Conservation (phyloP, 2,888 invertebrate species). For the Brachypterus glaber region DNA sequence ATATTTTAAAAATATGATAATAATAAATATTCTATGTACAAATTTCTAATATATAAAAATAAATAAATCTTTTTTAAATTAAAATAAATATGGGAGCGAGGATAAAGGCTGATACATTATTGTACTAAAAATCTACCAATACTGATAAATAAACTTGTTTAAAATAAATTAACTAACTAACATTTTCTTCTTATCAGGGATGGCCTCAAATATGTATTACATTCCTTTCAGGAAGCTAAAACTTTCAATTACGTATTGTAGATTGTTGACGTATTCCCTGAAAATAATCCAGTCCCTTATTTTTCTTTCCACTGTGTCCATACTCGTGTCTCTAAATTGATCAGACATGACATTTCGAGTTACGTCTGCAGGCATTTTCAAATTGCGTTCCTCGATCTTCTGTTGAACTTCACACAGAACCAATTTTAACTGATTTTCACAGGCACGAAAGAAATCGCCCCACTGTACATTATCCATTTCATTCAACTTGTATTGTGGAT, state of each 20-base stretch:
- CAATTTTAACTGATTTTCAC: conserved; percentile 51
- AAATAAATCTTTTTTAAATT: conserved; percentile 2
- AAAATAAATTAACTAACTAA: too few relatives aligned
- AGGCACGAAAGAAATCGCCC: too few relatives aligned
- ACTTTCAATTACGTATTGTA: conserved; percentile 48
- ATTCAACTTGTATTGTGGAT: conserved; percentile 36
- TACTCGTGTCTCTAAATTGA: conserved; percentile 34
- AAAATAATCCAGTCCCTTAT: conserved; percentile 53
- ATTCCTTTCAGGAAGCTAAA: conserved; percentile 36
- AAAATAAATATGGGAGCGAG: conserved; percentile 1
- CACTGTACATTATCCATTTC: conserved; percentile 50
- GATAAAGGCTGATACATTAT: not conserved
- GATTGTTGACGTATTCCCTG: conserved; percentile 52
- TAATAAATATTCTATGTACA: conserved; percentile 3
- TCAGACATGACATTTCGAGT: conserved; percentile 40
- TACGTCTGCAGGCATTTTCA: conserved; percentile 43
- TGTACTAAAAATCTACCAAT: conserved; percentile 6
- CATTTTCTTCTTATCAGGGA: too few relatives aligned
- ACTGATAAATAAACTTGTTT: not conserved
- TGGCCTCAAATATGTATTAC: conserved; percentile 11
- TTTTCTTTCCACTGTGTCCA: conserved; percentile 39
- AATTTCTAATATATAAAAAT: conserved; percentile 6
- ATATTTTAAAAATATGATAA: not conserved
- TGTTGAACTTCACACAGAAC: conserved; percentile 62
- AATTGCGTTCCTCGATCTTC: conserved; percentile 45